These are phyloP conservation scores for Falco novaeseelandiae DNA, from an alignment of 2,797 vertebrate genomes.

Conservation along the genomic window DNA sequence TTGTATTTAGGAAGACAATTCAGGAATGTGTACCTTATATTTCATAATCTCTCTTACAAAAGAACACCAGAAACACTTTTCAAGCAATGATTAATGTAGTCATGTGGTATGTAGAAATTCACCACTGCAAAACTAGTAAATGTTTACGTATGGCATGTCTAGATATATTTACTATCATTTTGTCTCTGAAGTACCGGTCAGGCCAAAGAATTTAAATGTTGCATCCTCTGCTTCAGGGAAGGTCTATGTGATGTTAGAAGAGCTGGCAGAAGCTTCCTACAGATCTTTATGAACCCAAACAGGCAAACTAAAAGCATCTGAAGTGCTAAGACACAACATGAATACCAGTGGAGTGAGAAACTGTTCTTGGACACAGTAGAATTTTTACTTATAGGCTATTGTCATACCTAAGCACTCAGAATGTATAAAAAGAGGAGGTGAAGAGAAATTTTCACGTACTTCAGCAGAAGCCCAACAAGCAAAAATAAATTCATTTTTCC, in stretches of 20 bases:
- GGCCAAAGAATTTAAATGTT: background rate
- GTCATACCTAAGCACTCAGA: background rate
- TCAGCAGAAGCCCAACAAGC: background rate
- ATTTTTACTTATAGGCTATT: background rate
- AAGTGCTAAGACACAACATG: background rate
- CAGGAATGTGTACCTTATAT: background rate
- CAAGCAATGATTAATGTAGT: background rate
- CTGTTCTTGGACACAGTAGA: background rate
- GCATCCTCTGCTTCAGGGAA: background rate
- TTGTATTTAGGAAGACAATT: background rate
- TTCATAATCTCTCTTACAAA: background rate
- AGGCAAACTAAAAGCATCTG: background rate
- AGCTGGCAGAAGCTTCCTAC: background rate
- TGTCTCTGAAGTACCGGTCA: background rate
- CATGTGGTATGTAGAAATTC: background rate
- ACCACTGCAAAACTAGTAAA: background rate
- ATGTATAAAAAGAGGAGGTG: background rate
- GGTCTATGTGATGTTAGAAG: background rate
- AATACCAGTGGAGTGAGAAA: background rate
- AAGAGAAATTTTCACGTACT: background rate
- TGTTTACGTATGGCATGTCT: background rate
- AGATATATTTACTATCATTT: background rate
- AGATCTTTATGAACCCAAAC: background rate
- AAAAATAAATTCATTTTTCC: background rate
- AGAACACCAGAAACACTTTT: background rate